Conservation (phyloP, 2,797 vertebrate genomes). For the Hypotaenidia okinawae region DNA sequence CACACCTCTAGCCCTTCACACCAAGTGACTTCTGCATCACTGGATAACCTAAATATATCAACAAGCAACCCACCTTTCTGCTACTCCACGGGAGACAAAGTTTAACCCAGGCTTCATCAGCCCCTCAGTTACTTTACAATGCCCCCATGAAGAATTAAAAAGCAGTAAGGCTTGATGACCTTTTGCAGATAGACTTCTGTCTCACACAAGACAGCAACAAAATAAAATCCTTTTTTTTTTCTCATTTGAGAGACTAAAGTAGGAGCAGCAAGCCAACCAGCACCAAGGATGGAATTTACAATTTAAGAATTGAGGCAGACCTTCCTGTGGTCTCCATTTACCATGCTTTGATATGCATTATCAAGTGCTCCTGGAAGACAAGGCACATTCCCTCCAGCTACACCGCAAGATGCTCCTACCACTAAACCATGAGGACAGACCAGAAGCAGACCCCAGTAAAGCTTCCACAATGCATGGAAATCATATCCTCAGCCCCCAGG, state of each 20-base stretch:
- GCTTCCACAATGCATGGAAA: rapidly evolving
- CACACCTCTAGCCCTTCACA: background rate
- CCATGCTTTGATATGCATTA: background rate
- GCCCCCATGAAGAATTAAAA: background rate
- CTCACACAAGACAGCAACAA: background rate
- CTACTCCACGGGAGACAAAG: background rate
- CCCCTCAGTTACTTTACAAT: background rate
- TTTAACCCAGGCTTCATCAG: background rate
- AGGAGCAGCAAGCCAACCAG: background rate
- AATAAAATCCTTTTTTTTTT: background rate
- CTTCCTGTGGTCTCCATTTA: background rate
- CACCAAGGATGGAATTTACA: background rate
- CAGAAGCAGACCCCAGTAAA: background rate
- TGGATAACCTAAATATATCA: background rate
- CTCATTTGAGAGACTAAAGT: background rate
- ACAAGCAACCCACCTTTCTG: background rate
- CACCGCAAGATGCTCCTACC: rapidly evolving
- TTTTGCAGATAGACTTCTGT: background rate
- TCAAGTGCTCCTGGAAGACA: background rate
- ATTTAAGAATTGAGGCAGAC: background rate
- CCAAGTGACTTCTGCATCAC: background rate
- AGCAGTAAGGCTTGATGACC: too few relatives aligned
- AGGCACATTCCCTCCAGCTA: background rate
- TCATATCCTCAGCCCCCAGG: background rate
- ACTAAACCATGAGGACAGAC: rapidly evolving